These are phyloP conservation scores for Leptodactylus fallax DNA, from an alignment of 2,797 vertebrate genomes.

Conservation along the genomic window DNA sequence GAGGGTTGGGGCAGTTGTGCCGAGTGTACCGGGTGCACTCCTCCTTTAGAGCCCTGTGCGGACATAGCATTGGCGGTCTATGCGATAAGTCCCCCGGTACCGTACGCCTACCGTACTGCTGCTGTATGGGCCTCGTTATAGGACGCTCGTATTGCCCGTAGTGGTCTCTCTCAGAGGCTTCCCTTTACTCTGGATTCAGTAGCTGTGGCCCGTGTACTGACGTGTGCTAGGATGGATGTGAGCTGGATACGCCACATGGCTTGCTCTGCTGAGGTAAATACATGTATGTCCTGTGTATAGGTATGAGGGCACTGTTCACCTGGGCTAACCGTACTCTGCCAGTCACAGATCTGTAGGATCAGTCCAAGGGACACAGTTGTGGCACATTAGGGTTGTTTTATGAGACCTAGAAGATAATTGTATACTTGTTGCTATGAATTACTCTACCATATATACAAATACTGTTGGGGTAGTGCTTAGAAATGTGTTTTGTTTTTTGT, in stretches of 20 bases:
- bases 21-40: constrained; percentile 8
- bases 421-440: background rate
- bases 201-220: background rate
- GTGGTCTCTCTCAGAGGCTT: background rate
- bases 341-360: background rate
- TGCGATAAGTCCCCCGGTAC: constrained; percentile 2
- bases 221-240: constrained; percentile 13
- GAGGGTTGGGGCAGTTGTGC: constrained; percentile 5
- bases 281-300: background rate
- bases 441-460: background rate
- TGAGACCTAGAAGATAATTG: background rate
- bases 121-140: background rate
- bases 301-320: background rate
- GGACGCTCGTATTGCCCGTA: background rate
- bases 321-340: background rate
- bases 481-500: no score
- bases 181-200: background rate
- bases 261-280: constrained; percentile 33
- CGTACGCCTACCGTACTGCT: background rate
- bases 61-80: background rate
- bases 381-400: no score
- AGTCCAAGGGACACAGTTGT: no score
- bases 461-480: background rate
- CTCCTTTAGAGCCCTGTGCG: background rate
- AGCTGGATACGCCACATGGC: constrained; percentile 22